A percentile compares a stretch with the other conserved stretches of the same genome.
Conservation (phyloP, 2,797 vertebrate genomes). For the Fratercula arctica region DNA sequence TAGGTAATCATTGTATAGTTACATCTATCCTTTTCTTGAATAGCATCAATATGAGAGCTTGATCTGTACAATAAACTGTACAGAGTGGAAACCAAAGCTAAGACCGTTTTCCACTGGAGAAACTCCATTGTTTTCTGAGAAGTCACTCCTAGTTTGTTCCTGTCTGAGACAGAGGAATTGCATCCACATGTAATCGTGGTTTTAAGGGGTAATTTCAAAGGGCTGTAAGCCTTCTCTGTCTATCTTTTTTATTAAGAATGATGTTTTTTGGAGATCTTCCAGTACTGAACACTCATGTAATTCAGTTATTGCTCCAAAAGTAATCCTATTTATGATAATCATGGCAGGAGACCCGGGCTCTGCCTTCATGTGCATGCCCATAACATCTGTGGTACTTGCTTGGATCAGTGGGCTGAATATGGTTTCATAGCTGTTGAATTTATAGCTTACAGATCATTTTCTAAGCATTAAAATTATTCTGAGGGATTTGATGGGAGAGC, state of each 20-base stretch:
- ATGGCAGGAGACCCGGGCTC: not conserved
- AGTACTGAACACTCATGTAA: slow-evolving; percentile 50
- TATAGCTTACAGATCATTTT: slow-evolving; percentile 9
- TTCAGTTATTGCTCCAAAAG: slow-evolving; percentile 59
- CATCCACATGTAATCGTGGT: slow-evolving; percentile 30
- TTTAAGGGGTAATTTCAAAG: slow-evolving; percentile 60
- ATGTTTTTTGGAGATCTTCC: slow-evolving; percentile 45
- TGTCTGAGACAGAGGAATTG: slow-evolving; percentile 19
- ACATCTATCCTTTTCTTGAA: not conserved
- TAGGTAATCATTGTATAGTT: not conserved
- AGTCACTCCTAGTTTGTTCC: slow-evolving; percentile 12
- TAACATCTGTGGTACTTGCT: slow-evolving; percentile 41
- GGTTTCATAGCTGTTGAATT: slow-evolving; percentile 25
- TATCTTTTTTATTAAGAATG: slow-evolving; percentile 55
- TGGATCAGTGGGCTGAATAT: not conserved
- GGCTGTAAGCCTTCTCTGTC: slow-evolving; percentile 44
- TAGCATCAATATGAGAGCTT: not conserved
- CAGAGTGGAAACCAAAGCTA: not conserved
- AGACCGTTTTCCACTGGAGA: not conserved
- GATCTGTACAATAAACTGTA: not conserved
- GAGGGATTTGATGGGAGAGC: not conserved
- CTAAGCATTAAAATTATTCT: not conserved
- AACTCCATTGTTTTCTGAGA: slow-evolving; percentile 13
- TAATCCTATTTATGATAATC: slow-evolving; percentile 56
- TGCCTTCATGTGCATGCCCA: not conserved